A percentile compares a stretch with the other conserved stretches of the same genome.
Conservation (phyloP, 2,888 invertebrate genomes). For the Hypomecis atomaria region DNA sequence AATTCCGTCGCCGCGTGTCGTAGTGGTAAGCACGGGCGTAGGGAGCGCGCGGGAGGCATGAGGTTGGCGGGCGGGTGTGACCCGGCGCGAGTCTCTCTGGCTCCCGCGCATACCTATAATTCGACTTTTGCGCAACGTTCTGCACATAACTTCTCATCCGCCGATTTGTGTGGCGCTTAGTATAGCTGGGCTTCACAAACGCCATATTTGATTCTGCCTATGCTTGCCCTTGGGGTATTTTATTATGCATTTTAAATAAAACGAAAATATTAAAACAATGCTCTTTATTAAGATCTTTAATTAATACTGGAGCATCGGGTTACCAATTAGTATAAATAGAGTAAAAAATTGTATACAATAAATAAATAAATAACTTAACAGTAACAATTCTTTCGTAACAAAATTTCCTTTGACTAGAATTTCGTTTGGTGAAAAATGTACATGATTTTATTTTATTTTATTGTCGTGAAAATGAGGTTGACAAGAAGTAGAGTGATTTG, state of each 20-base stretch:
- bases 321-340: conserved; percentile 73
- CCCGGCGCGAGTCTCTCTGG: too few relatives aligned
- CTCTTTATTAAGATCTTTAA: conserved; percentile 75
- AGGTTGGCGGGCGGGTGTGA: too few relatives aligned
- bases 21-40: too few relatives aligned
- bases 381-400: conserved; percentile 64
- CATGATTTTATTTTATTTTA: conserved; percentile 38
- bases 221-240: neutral
- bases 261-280: conserved; percentile 57
- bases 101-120: too few relatives aligned
- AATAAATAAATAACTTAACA: conserved; percentile 77
- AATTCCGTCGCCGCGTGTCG: too few relatives aligned
- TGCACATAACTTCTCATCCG: too few relatives aligned
- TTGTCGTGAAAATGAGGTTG: conserved; percentile 31
- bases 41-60: too few relatives aligned
- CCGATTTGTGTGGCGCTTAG: too few relatives aligned
- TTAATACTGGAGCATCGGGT: conserved; percentile 68
- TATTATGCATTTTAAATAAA: conserved; percentile 38
- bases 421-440: conserved; percentile 58
- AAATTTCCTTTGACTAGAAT: conserved; percentile 71
- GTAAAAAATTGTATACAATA: conserved; percentile 78
- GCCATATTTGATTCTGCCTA: too few relatives aligned
- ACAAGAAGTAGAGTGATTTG: conserved; percentile 15
- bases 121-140: too few relatives aligned
- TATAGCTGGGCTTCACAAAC: too few relatives aligned